Base-by-base conservation (phyloP, 2,797 vertebrate species). In the Meda fulgida region DNA sequence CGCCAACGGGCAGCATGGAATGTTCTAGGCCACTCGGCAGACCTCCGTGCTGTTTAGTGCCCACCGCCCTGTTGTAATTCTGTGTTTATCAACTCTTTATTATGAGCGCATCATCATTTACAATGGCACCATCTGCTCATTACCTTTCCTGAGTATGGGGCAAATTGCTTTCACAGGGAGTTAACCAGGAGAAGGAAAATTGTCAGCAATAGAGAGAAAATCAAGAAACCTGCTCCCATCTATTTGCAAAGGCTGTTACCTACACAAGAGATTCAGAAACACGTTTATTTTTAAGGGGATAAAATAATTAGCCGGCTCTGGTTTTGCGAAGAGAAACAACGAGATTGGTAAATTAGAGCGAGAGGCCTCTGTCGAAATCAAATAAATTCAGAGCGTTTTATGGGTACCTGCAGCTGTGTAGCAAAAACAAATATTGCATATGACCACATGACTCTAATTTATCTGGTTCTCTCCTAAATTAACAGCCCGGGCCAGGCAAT, bases 81-180 rank as follows among this genome's bases (percentile, higher is more conserved):
- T 94, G 94, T 96, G 95, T 96, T 95, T 95, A 96, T 96, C 95
- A 96, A 96, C 94, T 95, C 95, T 95, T 95, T 95, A 96, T 96
- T 95, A 96, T 91, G 92, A 92, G 92, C 92, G 93, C 94, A 95
- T 96, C 94, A 95, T 95, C 95, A 95, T 96, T 95, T 96, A 95
- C 94, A 94, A 95, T 94, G 94, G 95, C 93, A 95, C 95, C 95
- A 96, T 96, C 95, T 96, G 95, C 94, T 96, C 95, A 94, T 95
- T 95, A 94, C 94, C 93, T 93, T 93, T 91, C 90, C 93, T 91
- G 92, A 94, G 95, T 94, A 96, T 95, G 95, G 94, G 95, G 95
- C 95, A 96, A 96, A 96, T 96, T 96, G 94, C 94, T 95, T 96
- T 96, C 94, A 94, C 93, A 94, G 94, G 93, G 93, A 94, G 93